A percentile compares a stretch with the other conserved stretches of the same genome.
Evolutionary conservation across 2,113 vertebrate species (phyloP).

Genomic region (Callionymus lyra): DNA sequence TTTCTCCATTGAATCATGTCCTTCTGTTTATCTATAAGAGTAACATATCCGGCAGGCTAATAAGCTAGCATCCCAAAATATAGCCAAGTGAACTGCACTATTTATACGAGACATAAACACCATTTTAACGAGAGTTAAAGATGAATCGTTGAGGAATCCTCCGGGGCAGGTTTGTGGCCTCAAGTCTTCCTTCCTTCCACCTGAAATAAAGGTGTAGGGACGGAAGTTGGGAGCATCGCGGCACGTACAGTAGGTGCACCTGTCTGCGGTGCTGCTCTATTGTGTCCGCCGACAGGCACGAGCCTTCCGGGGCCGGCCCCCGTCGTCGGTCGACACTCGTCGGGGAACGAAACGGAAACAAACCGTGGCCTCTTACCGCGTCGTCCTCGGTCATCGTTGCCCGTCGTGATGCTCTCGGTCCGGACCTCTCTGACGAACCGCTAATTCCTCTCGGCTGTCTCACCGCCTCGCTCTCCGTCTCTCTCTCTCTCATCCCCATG

Average conservation of each 20-base stretch:
- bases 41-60: conserved; percentile 9
- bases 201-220: conserved; percentile 25
- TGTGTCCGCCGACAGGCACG: conserved; percentile 41
- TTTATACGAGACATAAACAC: conserved; percentile 10
- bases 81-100: background rate
- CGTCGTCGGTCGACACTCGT: conserved; percentile 10
- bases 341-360: conserved; percentile 2
- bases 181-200: conserved; percentile 14
- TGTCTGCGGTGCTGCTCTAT: conserved; percentile 57
- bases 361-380: conserved; percentile 51
- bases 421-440: conserved; percentile 41
- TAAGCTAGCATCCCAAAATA: conserved; percentile 4
- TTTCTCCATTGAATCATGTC: too few species aligned
- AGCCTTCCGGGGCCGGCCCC: conserved; percentile 22
- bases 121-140: too few species aligned
- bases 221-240: conserved; percentile 44
- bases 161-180: conserved; percentile 14
- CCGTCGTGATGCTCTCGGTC: conserved; percentile 39
- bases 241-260: conserved; percentile 62
- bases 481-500: conserved; percentile 61
- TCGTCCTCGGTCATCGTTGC: conserved; percentile 50
- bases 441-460: conserved; percentile 52
- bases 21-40: background rate
- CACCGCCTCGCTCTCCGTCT: conserved; percentile 29
- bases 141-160: too few species aligned